Conservation (phyloP, 2,113 vertebrate genomes). For the Phyllostomus discolor region DNA sequence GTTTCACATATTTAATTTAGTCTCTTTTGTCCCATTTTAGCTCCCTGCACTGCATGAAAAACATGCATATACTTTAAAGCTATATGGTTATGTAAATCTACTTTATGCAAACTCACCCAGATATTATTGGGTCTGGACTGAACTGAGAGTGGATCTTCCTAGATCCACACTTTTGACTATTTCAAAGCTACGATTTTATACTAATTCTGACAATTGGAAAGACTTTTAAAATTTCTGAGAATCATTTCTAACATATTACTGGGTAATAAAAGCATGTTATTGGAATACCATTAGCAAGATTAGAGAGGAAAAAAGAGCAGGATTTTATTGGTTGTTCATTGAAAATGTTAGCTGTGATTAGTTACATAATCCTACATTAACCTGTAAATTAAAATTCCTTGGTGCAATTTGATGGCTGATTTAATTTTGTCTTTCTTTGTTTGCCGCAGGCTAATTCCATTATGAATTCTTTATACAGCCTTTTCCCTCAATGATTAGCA, state of each 20-base stretch:
- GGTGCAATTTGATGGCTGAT: conserved; percentile 99
- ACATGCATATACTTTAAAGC: conserved; percentile 81
- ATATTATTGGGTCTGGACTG: conserved; percentile 77
- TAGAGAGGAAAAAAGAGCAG: conserved; percentile 77
- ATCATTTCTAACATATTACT: conserved; percentile 78
- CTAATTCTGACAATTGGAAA: conserved; percentile 75
- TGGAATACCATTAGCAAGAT: conserved; percentile 85
- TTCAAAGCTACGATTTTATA: conserved; percentile 78
- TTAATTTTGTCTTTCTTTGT: conserved; percentile 98
- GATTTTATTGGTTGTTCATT: conserved; percentile 91
- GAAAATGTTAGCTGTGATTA: conserved; percentile 98
- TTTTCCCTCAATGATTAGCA: conserved; percentile 99
- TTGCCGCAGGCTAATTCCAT: conserved; percentile 99
- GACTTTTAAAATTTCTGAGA: conserved; percentile 79
- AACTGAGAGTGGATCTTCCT: conserved; percentile 74
- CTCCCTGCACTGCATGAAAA: conserved; percentile 78
- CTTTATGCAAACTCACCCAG: conserved; percentile 78
- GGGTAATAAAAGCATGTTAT: conserved; percentile 83
- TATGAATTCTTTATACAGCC: conserved; percentile 99
- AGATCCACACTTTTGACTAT: conserved; percentile 81
- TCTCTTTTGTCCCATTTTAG: conserved; percentile 75
- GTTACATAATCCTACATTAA: conserved; percentile 99
- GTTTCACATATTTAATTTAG: conserved; percentile 83
- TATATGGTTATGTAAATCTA: conserved; percentile 82
- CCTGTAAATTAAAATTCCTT: conserved; percentile 99